Conservation (phyloP, 1,140 invertebrate genomes). For the Linepithema humile region DNA sequence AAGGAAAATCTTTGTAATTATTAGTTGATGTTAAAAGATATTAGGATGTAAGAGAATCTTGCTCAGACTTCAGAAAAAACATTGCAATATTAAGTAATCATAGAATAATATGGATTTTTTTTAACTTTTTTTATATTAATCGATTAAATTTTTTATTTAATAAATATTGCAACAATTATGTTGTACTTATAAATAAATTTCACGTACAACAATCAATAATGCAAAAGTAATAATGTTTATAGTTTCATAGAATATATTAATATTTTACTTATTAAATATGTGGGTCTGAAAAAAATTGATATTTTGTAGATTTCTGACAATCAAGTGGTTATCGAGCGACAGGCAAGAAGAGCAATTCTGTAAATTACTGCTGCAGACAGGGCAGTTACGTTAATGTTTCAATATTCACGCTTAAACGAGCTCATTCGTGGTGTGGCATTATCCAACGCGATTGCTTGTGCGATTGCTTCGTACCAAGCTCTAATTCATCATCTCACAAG, state of each 20-base stretch:
- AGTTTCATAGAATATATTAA: not conserved
- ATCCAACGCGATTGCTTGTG: conserved; percentile 36
- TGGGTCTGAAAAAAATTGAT: conserved; percentile 28
- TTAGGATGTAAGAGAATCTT: conserved; percentile 15
- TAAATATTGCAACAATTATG: not conserved
- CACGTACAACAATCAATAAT: no score
- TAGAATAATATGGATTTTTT: not conserved
- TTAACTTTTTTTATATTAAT: conserved; percentile 5
- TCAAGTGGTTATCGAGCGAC: conserved; percentile 47
- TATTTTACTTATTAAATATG: conserved; percentile 25
- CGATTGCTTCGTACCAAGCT: conserved; percentile 40
- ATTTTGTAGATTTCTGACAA: conserved; percentile 30
- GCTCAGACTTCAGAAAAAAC: no score
- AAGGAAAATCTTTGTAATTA: conserved; percentile 8
- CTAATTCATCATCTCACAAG: conserved; percentile 50
- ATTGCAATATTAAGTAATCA: not conserved
- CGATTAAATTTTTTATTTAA: not conserved
- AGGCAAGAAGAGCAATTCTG: conserved; percentile 66
- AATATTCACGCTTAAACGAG: conserved; percentile 70
- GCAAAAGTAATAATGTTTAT: not conserved
- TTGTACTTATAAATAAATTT: not conserved
- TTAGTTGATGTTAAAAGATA: not conserved
- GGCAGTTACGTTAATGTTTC: conserved; percentile 67
- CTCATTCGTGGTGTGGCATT: conserved; percentile 55
- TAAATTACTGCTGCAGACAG: conserved; percentile 67